These are phyloP conservation scores for Panthera uncia DNA, from an alignment of 2,113 vertebrate species.

Conservation along the genomic window DNA sequence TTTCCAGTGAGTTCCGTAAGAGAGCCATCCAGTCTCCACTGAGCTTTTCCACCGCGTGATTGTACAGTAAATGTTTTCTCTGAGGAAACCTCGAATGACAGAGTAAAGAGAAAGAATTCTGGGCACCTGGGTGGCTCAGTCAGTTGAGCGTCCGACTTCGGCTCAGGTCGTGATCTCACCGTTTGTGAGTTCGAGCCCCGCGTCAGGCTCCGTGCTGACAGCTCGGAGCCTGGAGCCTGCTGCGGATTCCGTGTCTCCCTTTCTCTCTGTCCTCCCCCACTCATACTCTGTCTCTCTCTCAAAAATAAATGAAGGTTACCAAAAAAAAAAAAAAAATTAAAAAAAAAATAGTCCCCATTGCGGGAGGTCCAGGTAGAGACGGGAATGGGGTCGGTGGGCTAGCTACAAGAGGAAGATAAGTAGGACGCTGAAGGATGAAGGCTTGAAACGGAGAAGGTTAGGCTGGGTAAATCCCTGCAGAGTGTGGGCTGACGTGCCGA, in stretches of 20 bases:
- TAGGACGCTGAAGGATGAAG: not conserved
- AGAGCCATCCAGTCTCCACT: not conserved
- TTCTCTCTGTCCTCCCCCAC: too few relatives aligned
- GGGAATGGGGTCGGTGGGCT: not conserved
- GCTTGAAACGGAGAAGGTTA: constrained; percentile 36
- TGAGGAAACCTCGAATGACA: not conserved
- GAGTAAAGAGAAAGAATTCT: not conserved
- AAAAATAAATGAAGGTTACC: too few relatives aligned
- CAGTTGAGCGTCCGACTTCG: too few relatives aligned
- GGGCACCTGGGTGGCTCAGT: too few relatives aligned
- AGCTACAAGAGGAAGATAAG: not conserved
- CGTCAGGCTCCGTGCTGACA: too few relatives aligned
- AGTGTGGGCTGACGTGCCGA: constrained; percentile 60
- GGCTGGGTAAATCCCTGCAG: constrained; percentile 30
- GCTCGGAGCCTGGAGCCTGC: too few relatives aligned
- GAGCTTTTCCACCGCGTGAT: not conserved
- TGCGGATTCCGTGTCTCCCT: too few relatives aligned
- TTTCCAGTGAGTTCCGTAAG: not conserved
- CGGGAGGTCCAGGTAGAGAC: not conserved
- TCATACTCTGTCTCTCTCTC: too few relatives aligned
- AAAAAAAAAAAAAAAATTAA: too few relatives aligned
- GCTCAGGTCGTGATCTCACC: too few relatives aligned
- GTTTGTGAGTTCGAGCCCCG: too few relatives aligned
- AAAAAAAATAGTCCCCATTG: constrained; percentile 27
- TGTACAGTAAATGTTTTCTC: constrained; percentile 21